Evolutionary conservation across 1,140 invertebrate species (phyloP), one percentile per base, ranked within the genome.

Genomic region (Leptinotarsa texana): DNA sequence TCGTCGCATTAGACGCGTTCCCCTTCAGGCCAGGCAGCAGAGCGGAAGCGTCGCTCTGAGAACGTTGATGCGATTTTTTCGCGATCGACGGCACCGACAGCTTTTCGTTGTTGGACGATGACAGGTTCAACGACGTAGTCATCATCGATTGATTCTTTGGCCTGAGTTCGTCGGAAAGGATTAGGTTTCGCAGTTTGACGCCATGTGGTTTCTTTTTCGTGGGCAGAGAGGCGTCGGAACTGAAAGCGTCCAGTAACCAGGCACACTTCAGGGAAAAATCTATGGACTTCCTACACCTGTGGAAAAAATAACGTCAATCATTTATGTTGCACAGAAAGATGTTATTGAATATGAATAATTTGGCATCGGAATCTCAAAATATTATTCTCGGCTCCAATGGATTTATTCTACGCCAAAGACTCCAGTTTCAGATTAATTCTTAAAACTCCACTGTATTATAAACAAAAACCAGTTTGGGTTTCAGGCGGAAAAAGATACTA

Each of bases 211-310:
- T 94, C 86, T 94, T 96, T 74, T 84, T 84, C 85, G 90, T 91
- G 73, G 91, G 90, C 74, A 92, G 86, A 75, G 89, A 88, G 73
- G 91, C 89, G 84, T 96, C 95, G 21, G 93, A 92, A 80, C 94
- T 94, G 83, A 97, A 99, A 5, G 98, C 96, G 77, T 97, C 95
- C 77, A 99, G 88, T 17, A 99, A 87, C 97, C 97, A 99, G 77
- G 95, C 94, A 86, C 97, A 94, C 85, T 96, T 94, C 69, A 99
- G 89, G 27, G 96, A 96, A 86, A 99, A 99, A 87, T 98, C 96
- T 71, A 95, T 94, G 79, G 95, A 96, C 82, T 94, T 91, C 81
- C 96, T 91, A 89, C 97, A 98, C 82, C 97, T 95, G 83, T 95
- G 83, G 8, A 86, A 86, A 80, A 75, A 21, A 13, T 18, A 57